Conservation (phyloP, 2,113 vertebrate species). For the Rhadina sibilatrix region DNA sequence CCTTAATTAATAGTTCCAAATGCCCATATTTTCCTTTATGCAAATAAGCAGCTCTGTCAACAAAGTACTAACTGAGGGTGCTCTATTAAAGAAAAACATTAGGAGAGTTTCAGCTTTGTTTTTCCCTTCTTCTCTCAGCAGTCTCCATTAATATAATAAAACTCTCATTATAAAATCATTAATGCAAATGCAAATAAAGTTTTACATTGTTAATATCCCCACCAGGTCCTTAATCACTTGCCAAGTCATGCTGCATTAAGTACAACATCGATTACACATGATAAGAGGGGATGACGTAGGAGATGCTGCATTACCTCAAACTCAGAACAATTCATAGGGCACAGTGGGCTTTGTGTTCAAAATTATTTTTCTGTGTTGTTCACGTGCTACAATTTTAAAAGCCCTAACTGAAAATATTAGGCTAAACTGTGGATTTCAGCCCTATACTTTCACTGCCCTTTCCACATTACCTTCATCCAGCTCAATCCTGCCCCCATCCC, state of each 20-base stretch:
- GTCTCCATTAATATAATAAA: slow-evolving; percentile 77
- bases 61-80: slow-evolving; percentile 18
- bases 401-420: not conserved
- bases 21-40: slow-evolving; percentile 34
- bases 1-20: slow-evolving; percentile 48
- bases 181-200: slow-evolving; percentile 73
- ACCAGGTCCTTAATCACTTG: slow-evolving; percentile 63
- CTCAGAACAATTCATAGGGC: not conserved
- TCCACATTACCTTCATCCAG: not conserved
- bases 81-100: slow-evolving; percentile 38
- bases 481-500: not conserved
- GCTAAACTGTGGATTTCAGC: not conserved
- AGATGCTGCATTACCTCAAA: slow-evolving; percentile 3
- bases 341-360: not conserved
- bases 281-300: slow-evolving; percentile 37
- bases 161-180: slow-evolving; percentile 75
- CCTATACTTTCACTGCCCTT: not conserved
- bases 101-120: slow-evolving; percentile 44
- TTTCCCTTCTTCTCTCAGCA: slow-evolving; percentile 41
- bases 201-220: slow-evolving; percentile 69
- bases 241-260: slow-evolving; percentile 70
- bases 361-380: slow-evolving; percentile 1
- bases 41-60: slow-evolving; percentile 64
- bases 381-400: not conserved
- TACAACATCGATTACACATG: slow-evolving; percentile 58